A percentile compares a stretch with the other conserved stretches of the same genome.
These are phyloP conservation scores for Taurulus bubalis DNA, from an alignment of 2,113 vertebrate species.

Conservation along the genomic window DNA sequence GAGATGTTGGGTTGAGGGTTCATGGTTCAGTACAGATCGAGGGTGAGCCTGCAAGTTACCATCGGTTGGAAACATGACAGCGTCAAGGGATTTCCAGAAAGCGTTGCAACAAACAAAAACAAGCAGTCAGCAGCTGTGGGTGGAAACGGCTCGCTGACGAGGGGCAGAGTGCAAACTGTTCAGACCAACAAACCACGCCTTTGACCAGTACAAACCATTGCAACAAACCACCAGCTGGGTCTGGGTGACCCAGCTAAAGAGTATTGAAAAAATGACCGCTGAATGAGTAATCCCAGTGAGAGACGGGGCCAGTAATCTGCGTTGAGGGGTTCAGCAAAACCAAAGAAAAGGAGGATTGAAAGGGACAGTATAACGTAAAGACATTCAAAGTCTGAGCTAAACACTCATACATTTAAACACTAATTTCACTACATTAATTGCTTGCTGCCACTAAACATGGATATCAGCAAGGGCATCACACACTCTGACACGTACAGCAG, in stretches of 20 bases:
- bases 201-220: neutral
- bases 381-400: neutral
- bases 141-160: conserved; percentile 23
- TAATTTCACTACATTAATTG: conserved; percentile 42
- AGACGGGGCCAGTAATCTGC: conserved; percentile 8
- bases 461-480: conserved; percentile 70
- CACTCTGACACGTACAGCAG: conserved; percentile 38
- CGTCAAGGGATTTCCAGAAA: conserved; percentile 26
- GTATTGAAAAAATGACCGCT: neutral
- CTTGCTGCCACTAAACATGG: conserved; percentile 33
- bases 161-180: conserved; percentile 12
- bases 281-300: conserved; percentile 7
- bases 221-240: conserved; percentile 7
- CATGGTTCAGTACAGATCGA: conserved; percentile 10
- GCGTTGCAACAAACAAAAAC: conserved; percentile 29
- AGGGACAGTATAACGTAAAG: neutral
- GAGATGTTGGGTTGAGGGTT: conserved; percentile 3
- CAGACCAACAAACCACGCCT: neutral
- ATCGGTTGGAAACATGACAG: conserved; percentile 19
- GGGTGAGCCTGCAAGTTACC: conserved; percentile 11
- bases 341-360: neutral
- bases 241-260: neutral
- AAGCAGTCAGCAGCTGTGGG: conserved; percentile 12
- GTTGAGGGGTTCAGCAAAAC: neutral
- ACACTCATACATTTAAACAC: neutral